Percentiles rank a stretch among this genome's conserved stretches.
phyloP scores from a whole-genome alignment of 2,113 vertebrate species.

The Rhinoptilus africanus region DNA sequence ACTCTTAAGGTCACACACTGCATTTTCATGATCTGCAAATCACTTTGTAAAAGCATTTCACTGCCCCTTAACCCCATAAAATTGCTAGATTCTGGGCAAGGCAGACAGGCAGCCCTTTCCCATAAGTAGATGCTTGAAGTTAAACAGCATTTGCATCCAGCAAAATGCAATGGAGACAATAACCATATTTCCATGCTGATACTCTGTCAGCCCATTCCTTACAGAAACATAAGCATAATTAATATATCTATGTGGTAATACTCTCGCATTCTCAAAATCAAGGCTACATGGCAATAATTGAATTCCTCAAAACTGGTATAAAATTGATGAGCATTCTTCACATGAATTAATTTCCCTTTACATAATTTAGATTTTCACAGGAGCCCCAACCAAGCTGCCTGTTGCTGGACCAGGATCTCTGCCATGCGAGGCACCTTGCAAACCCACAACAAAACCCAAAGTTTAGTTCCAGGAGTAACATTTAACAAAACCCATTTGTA shows the following conservation, averaged over 20 bases:
- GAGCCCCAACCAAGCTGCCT: neutral
- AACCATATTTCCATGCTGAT: neutral
- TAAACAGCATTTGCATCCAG: neutral
- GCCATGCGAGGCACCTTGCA: neutral
- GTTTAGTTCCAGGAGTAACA: neutral
- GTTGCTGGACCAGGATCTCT: neutral
- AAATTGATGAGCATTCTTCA: neutral
- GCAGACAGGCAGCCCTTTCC: neutral
- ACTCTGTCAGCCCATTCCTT: neutral
- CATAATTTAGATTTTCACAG: neutral
- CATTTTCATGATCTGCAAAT: slow-evolving; percentile 46
- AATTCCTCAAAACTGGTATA: neutral
- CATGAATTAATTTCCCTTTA: neutral
- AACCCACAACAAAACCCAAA: neutral
- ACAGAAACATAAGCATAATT: neutral
- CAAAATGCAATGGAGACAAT: neutral
- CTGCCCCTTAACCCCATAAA: slow-evolving; percentile 28
- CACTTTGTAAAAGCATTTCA: neutral
- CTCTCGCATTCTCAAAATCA: neutral
- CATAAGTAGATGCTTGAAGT: neutral
- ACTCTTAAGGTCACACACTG: slow-evolving; percentile 26
- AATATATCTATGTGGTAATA: neutral
- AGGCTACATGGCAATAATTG: neutral
- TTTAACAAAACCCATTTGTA: neutral
- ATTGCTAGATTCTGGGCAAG: fast-evolving